Evolutionary conservation across 2,888 invertebrate species (phyloP), one percentile per base, ranked within the genome.

Genomic region (Rhagophthalmus giganteus): DNA sequence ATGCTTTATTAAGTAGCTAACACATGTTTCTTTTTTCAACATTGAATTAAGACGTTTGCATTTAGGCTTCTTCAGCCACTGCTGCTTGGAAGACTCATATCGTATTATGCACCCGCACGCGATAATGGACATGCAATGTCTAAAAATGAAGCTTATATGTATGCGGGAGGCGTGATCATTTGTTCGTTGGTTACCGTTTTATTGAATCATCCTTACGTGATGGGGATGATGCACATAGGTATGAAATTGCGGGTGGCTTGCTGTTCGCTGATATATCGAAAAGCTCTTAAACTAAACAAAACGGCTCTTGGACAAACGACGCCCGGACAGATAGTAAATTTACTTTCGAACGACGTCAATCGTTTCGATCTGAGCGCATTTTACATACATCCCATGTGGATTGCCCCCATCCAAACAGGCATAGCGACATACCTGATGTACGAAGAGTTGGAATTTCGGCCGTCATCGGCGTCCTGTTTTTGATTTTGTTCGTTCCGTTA

Each of bases 231-330:
- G 39, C 86, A 89, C 63, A 81, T 88, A 73, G 92, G 93, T 33
- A 88, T 92, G 89, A 84, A 88, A 73, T 80, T 90, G 68, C 78
- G 92, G 7, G 82, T 93, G 0, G 89, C 90, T 0, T 85, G 87
- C 65, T 90, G 90, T 65, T 85, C 90, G 0, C 77, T 94, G 14
- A 83, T 94, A 46, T 93, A 91, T 69, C 81, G 90, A 69, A 94
- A 94, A 61, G 58, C 69, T n/a, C 52, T 73, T 8, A 78, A 80
- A 58, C 76, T 94, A 28, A 90, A 90, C 48, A 88, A 88, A 72
- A 86, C 86, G 2, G 90, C 94, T 1, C 76, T 94, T 35, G 88
- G 88, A 4, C 86, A 92, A 70, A 94, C 94, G 0, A 88, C 78
- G 73, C 90, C 83, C 63, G 95, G 76, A 71, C 71, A 72, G 59